Evolutionary conservation across 2,888 invertebrate genomes (phyloP).

Genomic region (Agriotes lineatus): DNA sequence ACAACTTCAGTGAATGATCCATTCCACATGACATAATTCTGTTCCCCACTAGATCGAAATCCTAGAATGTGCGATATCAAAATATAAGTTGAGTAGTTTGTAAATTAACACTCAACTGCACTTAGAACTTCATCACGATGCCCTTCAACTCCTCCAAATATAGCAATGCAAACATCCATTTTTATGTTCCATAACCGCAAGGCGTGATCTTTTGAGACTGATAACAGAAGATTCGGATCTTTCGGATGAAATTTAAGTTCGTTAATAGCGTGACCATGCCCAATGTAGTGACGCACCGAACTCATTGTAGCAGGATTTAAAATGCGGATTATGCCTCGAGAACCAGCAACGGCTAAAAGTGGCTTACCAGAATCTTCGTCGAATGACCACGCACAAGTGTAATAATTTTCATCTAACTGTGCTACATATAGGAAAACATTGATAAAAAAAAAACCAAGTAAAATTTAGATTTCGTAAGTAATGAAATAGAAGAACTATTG

Average conservation of each 20-base stretch:
- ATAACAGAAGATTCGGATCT: constrained; percentile 88
- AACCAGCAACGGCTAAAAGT: constrained; percentile 91
- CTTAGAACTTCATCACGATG: constrained; percentile 93
- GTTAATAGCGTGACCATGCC: constrained; percentile 93
- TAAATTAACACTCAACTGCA: constrained; percentile 72
- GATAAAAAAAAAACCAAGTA: no score
- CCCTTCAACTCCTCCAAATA: constrained; percentile 97
- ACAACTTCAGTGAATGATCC: constrained; percentile 97
- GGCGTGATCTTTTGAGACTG: constrained; percentile 90
- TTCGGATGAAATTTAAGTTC: constrained; percentile 94
- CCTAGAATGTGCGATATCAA: no score
- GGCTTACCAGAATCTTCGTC: constrained; percentile 85
- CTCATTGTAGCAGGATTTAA: constrained; percentile 86
- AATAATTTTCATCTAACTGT: constrained; percentile 94
- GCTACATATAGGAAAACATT: constrained; percentile 4
- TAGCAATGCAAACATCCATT: constrained; percentile 93
- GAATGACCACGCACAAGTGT: constrained; percentile 96
- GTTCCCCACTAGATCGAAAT: constrained; percentile 85
- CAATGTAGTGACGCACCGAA: constrained; percentile 88
- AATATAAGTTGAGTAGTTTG: no score
- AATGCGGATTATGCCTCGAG: constrained; percentile 91
- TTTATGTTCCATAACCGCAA: constrained; percentile 94
- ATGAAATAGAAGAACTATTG: no score
- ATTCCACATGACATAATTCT: constrained; percentile 97
- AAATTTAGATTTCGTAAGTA: no score